Evolutionary conservation across 2,113 vertebrate species (phyloP).

Genomic region (Poeciliopsis retropinna): DNA sequence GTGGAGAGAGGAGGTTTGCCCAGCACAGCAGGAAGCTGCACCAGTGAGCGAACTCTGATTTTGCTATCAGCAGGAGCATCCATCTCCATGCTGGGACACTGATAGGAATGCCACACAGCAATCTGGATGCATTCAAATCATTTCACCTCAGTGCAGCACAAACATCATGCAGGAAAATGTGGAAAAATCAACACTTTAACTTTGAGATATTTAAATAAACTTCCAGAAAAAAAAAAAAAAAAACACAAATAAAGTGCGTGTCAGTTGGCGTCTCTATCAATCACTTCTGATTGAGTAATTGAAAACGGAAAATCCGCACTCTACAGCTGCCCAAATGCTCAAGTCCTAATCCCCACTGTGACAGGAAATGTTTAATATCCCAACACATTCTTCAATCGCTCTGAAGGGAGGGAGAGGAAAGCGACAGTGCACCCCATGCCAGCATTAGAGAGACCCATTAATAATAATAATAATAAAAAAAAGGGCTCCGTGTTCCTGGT

Average conservation of each 20-base stretch:
- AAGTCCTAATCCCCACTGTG: slow-evolving; percentile 71
- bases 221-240: background rate
- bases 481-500: slow-evolving; percentile 72
- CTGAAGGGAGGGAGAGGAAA: slow-evolving; percentile 58
- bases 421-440: slow-evolving; percentile 54
- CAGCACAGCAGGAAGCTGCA: slow-evolving; percentile 54
- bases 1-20: slow-evolving; percentile 29
- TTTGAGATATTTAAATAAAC: slow-evolving; percentile 13
- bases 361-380: slow-evolving; percentile 75
- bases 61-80: slow-evolving; percentile 63
- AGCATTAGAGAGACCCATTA: slow-evolving; percentile 76
- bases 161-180: slow-evolving; percentile 35
- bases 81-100: slow-evolving; percentile 69
- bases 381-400: slow-evolving; percentile 65
- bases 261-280: slow-evolving; percentile 53
- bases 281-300: slow-evolving; percentile 63
- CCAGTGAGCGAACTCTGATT: slow-evolving; percentile 68
- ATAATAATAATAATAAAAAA: slow-evolving; percentile 68
- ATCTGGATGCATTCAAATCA: slow-evolving; percentile 57
- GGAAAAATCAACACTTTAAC: slow-evolving; percentile 28
- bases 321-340: slow-evolving; percentile 67
- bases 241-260: slow-evolving; percentile 23
- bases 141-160: slow-evolving; percentile 40
- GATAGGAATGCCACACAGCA: slow-evolving; percentile 77
- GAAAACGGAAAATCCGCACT: slow-evolving; percentile 67